These are phyloP conservation scores for Ganaspis sp. DNA, from an alignment of 1,140 invertebrate genomes.

Conservation along the genomic window DNA sequence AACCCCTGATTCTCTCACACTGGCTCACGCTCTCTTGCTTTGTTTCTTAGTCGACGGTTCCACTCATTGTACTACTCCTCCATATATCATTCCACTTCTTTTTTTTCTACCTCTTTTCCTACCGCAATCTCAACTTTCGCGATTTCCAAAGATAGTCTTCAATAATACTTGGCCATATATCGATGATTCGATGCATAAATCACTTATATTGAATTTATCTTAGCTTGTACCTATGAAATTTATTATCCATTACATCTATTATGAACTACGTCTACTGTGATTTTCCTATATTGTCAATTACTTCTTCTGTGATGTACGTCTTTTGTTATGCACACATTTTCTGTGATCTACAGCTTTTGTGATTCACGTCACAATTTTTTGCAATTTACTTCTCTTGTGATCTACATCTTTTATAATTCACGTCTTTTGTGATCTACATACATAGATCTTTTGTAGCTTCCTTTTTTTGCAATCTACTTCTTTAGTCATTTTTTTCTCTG, in stretches of 20 bases:
- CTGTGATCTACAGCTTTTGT: no score
- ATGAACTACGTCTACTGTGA: not conserved
- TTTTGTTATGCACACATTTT: no score
- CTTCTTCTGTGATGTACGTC: no score
- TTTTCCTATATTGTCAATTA: no score
- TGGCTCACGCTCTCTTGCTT: conserved; percentile 25
- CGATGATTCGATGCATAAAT: conserved; percentile 9
- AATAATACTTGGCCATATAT: conserved; percentile 22
- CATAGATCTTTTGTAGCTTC: no score
- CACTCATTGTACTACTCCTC: conserved; percentile 24
- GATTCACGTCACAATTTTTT: no score
- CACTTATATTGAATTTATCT: conserved; percentile 17
- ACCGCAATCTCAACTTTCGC: conserved; percentile 3
- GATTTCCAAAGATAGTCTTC: conserved; percentile 23
- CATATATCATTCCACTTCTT: conserved; percentile 7
- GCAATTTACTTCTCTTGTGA: no score
- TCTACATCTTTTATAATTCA: no score
- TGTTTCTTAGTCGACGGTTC: conserved; percentile 23
- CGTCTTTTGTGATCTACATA: no score
- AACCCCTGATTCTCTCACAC: not conserved
- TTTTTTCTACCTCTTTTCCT: not conserved
- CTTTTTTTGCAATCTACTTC: no score
- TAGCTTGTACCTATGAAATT: not conserved
- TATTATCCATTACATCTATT: conserved; percentile 11
- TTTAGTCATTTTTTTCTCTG: no score